Evolutionary conservation across 2,888 invertebrate species (phyloP), one percentile per base, ranked within the genome.

Genomic region (Watsonalla binaria): DNA sequence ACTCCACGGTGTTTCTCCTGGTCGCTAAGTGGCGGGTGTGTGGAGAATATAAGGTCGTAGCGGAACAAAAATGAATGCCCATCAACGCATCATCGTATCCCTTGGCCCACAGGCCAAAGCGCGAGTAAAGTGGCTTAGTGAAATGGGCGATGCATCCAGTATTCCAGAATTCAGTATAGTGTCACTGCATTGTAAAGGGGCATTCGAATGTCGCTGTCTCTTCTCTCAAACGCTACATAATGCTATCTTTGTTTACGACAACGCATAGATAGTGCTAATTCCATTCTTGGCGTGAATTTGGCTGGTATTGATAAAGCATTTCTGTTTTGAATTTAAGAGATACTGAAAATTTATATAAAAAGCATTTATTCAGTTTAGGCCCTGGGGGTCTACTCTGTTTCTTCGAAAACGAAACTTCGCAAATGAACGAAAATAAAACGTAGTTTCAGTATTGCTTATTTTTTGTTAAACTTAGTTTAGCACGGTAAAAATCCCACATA

Each of bases 121-220:
- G 65, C 52, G 56, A 63, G 63, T 61, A 75, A 76, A 82, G 76
- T 79, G 74, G 79, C 79, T 81, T 74, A 80, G 77, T 75, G 70
- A 78, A 80, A 81, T 80, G 75, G 77, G 64, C 69, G 69, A 59
- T 71, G 75, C 76, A 72, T 69, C 47, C 47, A 9, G 53, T 24
- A 24, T 24, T 24, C 24, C 24, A n/a, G n/a, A n/a, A n/a, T n/a
- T n/a, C n/a, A 24, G 24, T 55, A 56, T 58, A 59, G 54, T 53
- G 51, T 47, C 51, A 50, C 46, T 51, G 54, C 51, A 50, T 46
- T 51, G 54, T 46, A 53, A 24, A 37, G 52, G 52, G 54, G 51
- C 54, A 48, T 51, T 33, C 45, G 11, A 15, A 42, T 42, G 51
- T 51, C 47, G 46, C 49, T 46, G 49, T 50, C 15, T 53, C 42